phyloP scores from a whole-genome alignment of 2,113 vertebrate species.

The Silurus glanis region DNA sequence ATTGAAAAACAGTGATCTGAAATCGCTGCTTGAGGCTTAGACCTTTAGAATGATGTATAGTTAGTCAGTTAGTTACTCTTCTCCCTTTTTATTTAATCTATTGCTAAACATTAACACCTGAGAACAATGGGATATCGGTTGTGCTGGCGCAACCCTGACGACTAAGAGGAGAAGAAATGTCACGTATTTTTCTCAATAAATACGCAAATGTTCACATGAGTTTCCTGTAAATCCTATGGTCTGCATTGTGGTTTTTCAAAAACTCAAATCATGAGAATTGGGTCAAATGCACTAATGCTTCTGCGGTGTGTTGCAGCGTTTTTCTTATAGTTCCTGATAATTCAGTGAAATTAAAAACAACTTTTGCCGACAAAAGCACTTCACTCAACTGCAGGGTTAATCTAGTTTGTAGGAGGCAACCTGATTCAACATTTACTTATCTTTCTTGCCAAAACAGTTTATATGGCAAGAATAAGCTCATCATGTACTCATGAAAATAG shows the following conservation, averaged over 20 bases:
- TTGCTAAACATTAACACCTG: no score
- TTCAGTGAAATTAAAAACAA: neutral
- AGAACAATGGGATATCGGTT: no score
- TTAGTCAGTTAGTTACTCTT: no score
- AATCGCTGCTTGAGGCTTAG: no score
- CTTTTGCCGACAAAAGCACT: neutral
- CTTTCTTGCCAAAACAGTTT: neutral
- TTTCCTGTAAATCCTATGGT: constrained; percentile 39
- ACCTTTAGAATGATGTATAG: no score
- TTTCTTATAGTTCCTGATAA: neutral
- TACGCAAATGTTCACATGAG: constrained; percentile 21
- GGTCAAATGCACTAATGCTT: constrained; percentile 28
- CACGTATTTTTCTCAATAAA: constrained; percentile 39
- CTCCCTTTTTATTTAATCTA: no score
- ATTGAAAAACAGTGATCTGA: no score
- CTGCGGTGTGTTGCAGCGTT: constrained; percentile 16
- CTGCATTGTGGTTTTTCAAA: constrained; percentile 37
- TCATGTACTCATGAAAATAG: neutral
- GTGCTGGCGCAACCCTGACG: no score
- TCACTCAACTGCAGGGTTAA: neutral
- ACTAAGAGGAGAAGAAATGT: neutral
- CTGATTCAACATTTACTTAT: neutral
- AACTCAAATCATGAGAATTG: constrained; percentile 35
- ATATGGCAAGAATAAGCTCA: neutral
- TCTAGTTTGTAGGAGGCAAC: neutral